Base-by-base conservation (phyloP, 1,140 invertebrate genomes). In the Ceratitis capitata region DNA sequence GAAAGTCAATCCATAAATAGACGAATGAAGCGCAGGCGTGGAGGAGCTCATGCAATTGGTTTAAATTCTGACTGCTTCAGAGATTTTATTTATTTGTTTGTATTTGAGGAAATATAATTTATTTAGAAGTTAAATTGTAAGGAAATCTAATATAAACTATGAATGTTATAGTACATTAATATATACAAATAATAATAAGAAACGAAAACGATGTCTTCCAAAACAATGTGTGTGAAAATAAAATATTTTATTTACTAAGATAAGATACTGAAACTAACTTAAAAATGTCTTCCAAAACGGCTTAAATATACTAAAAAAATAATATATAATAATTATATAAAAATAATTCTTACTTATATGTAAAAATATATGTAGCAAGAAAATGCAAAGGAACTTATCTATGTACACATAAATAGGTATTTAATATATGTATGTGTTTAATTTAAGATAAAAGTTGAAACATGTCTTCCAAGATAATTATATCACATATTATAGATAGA, bases 241-340 rank as follows among this genome's bases (percentile, higher is more conserved):
- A 53, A 12, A 53, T 53, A 53, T n/a, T 53, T 53, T n/a, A 56
- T 56, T 14, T n/a, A 56, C 19, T 82, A 82, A 23, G 51, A 9
- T 23, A 82, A 16, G 14, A 53, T 35, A 82, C 85, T 69, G 47
- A 45, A 16, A 84, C 58, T 87, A 83, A 89, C 19, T 88, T 86
- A 88, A 90, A 89, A 45, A 85, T 85, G 89, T 91, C 90, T 91
- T 91, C 89, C 89, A 91, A 91, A 88, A 87, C 86, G 88, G 88
- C 84, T 56, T 84, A 35, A 69, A 1, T 69, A 69, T 26, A 82
- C n/a, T n/a, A n/a, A n/a, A n/a, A n/a, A n/a, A n/a, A n/a, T n/a
- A 19, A 82, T 39, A 47, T 19, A 51, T 82, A 49, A 49, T 29
- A 49, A 26, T 47, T 47, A 23, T 16, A 26, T 32, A 88, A 74